phyloP scores from a whole-genome alignment of 2,797 vertebrate species.

The Mycteria americana region DNA sequence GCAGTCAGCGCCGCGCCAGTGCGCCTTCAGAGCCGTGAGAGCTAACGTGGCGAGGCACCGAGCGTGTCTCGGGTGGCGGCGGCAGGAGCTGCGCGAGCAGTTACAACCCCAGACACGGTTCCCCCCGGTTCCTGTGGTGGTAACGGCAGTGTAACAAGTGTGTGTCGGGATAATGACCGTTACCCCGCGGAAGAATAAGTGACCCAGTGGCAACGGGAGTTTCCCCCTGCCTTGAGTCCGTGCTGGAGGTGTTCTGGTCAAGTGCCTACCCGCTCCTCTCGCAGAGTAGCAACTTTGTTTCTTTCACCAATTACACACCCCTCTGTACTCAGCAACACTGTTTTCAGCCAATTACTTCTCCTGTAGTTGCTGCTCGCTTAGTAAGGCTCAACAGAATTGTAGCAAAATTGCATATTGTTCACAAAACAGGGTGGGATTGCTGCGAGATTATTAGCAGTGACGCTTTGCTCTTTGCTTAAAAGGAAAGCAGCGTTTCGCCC shows the following conservation, averaged over 20 bases:
- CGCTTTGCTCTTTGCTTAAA: not conserved
- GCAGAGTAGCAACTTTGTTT: not conserved
- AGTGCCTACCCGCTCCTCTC: not conserved
- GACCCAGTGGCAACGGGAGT: not conserved
- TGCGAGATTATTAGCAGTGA: not conserved
- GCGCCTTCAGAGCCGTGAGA: not conserved
- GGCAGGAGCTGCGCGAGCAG: not conserved
- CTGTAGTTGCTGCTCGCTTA: rapidly evolving
- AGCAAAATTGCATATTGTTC: not conserved
- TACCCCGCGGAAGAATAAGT: not conserved
- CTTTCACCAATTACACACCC: not conserved
- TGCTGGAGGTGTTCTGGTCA: not conserved
- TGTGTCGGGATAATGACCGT: not conserved
- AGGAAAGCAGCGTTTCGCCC: not conserved
- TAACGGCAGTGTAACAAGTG: not conserved
- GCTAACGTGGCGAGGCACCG: not conserved
- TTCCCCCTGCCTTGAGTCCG: rapidly evolving
- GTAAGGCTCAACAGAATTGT: not conserved
- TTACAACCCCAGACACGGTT: rapidly evolving
- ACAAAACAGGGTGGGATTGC: not conserved
- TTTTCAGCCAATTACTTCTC: not conserved
- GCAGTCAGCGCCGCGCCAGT: not conserved
- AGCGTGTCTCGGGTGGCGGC: not conserved
- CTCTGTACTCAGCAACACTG: not conserved
- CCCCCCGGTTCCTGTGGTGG: not conserved